Evolutionary conservation across 2,888 invertebrate species (phyloP), one percentile per base, ranked within the genome.

Genomic region (Agonopterix heracliana): DNA sequence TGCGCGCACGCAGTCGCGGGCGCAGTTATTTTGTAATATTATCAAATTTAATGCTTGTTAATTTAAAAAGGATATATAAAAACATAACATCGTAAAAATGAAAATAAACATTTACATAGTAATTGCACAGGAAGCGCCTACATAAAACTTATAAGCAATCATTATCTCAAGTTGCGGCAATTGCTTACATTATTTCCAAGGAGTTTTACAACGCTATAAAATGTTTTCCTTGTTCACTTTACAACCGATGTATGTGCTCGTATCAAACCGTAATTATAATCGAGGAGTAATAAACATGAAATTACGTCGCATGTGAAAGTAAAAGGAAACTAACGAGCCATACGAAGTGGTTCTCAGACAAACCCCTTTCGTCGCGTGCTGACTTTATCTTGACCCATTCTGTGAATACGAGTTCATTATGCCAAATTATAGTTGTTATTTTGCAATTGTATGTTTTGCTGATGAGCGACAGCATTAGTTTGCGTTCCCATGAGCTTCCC

Each of bases 401-500:
- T 71, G 65, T 53, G 64, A 69, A 74, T 69, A 63, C 63, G 63
- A 67, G 69, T 71, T 75, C 74, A 76, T 81, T 80, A 79, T 56
- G 53, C 63, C 62, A 78, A 81, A 81, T 81, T 81, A 77, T 71
- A 65, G 75, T 73, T 63, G 70, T 78, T 77, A 68, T 49, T 81
- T 80, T 78, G 71, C 71, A 65, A 72, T 74, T 69, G 71, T 69
- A 71, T 67, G 71, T 67, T 70, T 68, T 60, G 52, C 60, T 76
- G 73, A 79, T 71, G 76, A 65, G 68, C 61, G 57, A 56, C 57
- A 56, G 56, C 63, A 67, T 74, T 74, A 73, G 56, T 59, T 55
- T 59, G 55, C 56, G 61, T 67, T 66, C 59, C 59, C 59, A 51
- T 48, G 49, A 45, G 34, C 38, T 44, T 44, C 51, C 47, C 34